Conservation (phyloP, 1,140 invertebrate genomes). For the Drosophila kanapiae region DNA sequence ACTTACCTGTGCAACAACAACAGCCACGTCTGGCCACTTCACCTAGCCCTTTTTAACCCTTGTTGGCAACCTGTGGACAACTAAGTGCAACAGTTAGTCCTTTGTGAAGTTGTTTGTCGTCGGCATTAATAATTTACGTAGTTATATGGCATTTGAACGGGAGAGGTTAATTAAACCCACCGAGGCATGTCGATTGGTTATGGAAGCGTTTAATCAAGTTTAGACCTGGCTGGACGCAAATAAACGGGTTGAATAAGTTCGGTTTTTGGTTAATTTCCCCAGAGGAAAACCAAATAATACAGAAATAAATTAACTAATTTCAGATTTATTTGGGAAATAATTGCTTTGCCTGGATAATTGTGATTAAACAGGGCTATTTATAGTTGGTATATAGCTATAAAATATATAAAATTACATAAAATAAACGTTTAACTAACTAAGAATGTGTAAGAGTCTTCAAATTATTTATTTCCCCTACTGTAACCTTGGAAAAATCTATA, state of each 20-base stretch:
- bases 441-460: background rate
- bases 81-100: conserved; percentile 63
- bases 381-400: no score
- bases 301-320: background rate
- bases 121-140: conserved; percentile 43
- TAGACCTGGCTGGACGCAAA: background rate
- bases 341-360: background rate
- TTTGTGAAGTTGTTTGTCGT: conserved; percentile 15
- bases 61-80: conserved; percentile 32
- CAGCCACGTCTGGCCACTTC: conserved; percentile 26
- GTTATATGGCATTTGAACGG: conserved; percentile 12
- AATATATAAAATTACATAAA: no score
- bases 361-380: background rate
- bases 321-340: background rate
- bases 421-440: no score
- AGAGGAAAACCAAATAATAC: conserved; percentile 4
- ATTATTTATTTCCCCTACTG: background rate
- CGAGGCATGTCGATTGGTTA: conserved; percentile 34
- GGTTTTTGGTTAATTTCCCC: conserved; percentile 19
- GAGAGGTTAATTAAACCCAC: conserved; percentile 39
- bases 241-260: conserved; percentile 6
- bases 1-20: conserved; percentile 29
- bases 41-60: background rate
- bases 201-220: conserved; percentile 37
- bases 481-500: no score